These are phyloP conservation scores for Lepidocyrtinus sp. DNA, from an alignment of 2,888 invertebrate species.

Conservation along the genomic window DNA sequence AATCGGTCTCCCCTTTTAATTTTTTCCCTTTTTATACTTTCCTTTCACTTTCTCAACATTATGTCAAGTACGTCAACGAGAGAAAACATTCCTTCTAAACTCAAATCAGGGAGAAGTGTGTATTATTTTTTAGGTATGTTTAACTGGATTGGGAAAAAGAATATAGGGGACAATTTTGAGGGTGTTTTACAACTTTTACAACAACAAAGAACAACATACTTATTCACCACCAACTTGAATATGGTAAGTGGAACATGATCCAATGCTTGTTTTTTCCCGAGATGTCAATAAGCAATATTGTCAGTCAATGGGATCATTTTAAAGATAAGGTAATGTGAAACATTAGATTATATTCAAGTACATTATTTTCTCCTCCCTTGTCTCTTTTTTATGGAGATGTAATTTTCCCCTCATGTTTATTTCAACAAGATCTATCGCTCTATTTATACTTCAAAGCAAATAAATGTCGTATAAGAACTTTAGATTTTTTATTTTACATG, in stretches of 20 bases:
- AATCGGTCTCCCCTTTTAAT: slow-evolving; percentile 31
- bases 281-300: slow-evolving; percentile 62
- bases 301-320: slow-evolving; percentile 60
- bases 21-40: slow-evolving; percentile 8
- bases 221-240: slow-evolving; percentile 4
- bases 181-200: slow-evolving; percentile 46
- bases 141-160: slow-evolving; percentile 38
- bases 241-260: slow-evolving; percentile 35
- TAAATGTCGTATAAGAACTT: slow-evolving; percentile 20
- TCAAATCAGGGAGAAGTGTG: slow-evolving; percentile 7
- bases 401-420: slow-evolving; percentile 52
- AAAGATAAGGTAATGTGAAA: slow-evolving; percentile 58
- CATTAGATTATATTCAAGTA: slow-evolving; percentile 49
- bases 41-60: slow-evolving; percentile 23
- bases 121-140: slow-evolving; percentile 48
- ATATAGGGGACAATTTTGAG: slow-evolving; percentile 30
- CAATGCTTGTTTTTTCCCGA: slow-evolving; percentile 33
- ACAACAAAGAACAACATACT: slow-evolving; percentile 23
- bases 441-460: slow-evolving; percentile 35
- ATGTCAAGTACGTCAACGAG: slow-evolving; percentile 29
- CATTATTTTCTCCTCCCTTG: slow-evolving; percentile 23
- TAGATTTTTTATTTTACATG: not conserved
- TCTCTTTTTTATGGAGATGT: slow-evolving; percentile 54
- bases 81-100: not conserved
- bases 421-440: slow-evolving; percentile 50